Evolutionary conservation across 2,113 vertebrate species (phyloP).

Genomic region (Diphyllodes magnificus): DNA sequence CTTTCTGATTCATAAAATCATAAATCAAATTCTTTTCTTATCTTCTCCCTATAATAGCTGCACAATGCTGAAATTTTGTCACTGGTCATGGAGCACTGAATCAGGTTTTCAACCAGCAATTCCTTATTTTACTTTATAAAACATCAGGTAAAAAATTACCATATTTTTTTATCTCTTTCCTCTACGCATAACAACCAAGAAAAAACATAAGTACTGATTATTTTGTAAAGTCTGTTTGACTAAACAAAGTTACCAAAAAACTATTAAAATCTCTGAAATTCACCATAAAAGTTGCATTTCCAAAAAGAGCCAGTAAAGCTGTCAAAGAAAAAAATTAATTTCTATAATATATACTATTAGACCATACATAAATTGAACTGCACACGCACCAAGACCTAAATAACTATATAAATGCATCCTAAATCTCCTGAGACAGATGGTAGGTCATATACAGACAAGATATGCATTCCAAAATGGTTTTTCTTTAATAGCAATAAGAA

Average conservation of each 20-base stretch:
- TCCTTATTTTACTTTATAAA: not conserved
- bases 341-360: constrained; percentile 45
- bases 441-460: constrained; percentile 25
- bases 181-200: not conserved
- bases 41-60: not conserved
- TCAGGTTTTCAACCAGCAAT: not conserved
- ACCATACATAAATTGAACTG: constrained; percentile 51
- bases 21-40: constrained; percentile 11
- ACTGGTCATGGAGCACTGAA: not conserved
- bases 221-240: constrained; percentile 38
- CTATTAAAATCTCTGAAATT: constrained; percentile 16
- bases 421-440: constrained; percentile 54
- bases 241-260: constrained; percentile 18
- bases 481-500: constrained; percentile 23
- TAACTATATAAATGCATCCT: constrained; percentile 53
- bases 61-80: not conserved
- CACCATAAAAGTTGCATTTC: constrained; percentile 45
- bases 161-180: not conserved
- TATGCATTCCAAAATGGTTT: constrained; percentile 37
- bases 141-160: not conserved
- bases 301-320: constrained; percentile 50
- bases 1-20: not conserved
- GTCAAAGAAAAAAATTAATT: constrained; percentile 33
- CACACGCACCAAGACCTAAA: constrained; percentile 52
- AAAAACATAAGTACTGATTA: not conserved